Base-by-base conservation (phyloP, 1,140 invertebrate genomes). In the Formica exsecta region DNA sequence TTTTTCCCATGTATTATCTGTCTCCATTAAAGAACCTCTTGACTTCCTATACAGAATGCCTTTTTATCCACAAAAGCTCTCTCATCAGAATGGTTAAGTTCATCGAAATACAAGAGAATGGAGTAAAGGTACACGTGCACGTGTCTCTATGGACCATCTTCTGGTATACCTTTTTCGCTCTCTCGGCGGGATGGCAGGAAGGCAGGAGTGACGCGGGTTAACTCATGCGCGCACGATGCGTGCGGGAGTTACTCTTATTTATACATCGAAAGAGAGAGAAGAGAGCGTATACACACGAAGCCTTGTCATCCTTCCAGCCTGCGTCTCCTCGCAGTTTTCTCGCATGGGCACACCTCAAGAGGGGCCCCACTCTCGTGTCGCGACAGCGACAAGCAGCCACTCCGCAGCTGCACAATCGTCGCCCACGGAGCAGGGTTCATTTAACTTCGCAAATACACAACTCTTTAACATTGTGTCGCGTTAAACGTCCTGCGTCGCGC, bases 391-490 rank as follows among this genome's bases (percentile, higher is more conserved):
- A 51, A 80, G 57, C 59, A 25, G 38, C 64, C 66, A 80, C 71
- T 80, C 70, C 54, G 87, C 91, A 92, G 89, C 91, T 89, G 89
- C 86, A 92, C 87, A 89, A 92, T 92, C 86, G 70, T 91, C 89
- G 91, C 90, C 91, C 87, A 90, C 88, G 80, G 87, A 75, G 87
- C 86, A 89, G 79, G 91, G 87, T 86, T 92, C 90, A 85, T 92
- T 92, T 92, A 91, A 92, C 91, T 87, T 84, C 16, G 85, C 91
- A 89, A 92, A 92, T 91, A 92, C 86, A 91, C 89, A 92, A 92
- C 91, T 92, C 91, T 92, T 92, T 92, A 92, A 91, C 85, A 89
- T 89, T 92, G 80, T 91, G 88, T 91, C 87, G 87, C 87, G 66
- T 73, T 91, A 86, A 89, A 89, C 79, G 89, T 90, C 87, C 87